A percentile compares a stretch with the other conserved stretches of the same genome.
These are phyloP conservation scores for Amblyopsis rosae DNA, from an alignment of 2,113 vertebrate species.

Conservation along the genomic window DNA sequence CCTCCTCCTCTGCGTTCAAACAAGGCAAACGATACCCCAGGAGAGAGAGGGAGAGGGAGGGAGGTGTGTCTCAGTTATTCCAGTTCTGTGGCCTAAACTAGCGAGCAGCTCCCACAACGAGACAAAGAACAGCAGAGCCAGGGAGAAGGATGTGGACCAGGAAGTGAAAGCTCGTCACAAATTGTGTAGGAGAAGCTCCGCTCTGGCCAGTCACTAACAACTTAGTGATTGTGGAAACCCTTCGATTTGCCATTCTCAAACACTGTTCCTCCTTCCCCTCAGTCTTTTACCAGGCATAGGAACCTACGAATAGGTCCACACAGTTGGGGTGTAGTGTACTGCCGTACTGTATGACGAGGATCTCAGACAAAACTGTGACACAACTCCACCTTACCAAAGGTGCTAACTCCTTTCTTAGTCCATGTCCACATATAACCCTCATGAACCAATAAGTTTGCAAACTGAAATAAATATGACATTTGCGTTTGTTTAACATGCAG, in stretches of 20 bases:
- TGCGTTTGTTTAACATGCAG: not conserved
- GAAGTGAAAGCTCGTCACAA: slow-evolving; percentile 36
- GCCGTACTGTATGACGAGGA: too few species aligned
- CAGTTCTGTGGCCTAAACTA: slow-evolving; percentile 64
- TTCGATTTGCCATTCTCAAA: too few species aligned
- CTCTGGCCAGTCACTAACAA: too few species aligned
- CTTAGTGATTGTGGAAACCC: too few species aligned
- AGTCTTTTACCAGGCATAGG: too few species aligned
- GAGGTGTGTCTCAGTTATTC: slow-evolving; percentile 62
- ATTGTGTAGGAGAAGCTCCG: not conserved
- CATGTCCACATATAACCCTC: slow-evolving; percentile 9
- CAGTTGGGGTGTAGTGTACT: too few species aligned
- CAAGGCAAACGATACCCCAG: slow-evolving; percentile 57
- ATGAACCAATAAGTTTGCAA: not conserved
- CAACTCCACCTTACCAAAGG: slow-evolving; percentile 7
- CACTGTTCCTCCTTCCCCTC: too few species aligned
- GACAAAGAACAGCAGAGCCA: slow-evolving; percentile 56
- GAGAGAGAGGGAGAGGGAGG: slow-evolving; percentile 43
- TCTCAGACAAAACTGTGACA: not conserved
- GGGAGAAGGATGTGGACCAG: slow-evolving; percentile 30
- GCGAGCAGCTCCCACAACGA: slow-evolving; percentile 62
- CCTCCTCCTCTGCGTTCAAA: slow-evolving; percentile 17
- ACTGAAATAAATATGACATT: slow-evolving; percentile 9
- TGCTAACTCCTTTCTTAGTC: not conserved
- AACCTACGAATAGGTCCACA: too few species aligned